Percentiles rank a stretch among this genome's conserved stretches.
phyloP scores from a whole-genome alignment of 2,113 vertebrate genomes.

The Mohoua ochrocephala region DNA sequence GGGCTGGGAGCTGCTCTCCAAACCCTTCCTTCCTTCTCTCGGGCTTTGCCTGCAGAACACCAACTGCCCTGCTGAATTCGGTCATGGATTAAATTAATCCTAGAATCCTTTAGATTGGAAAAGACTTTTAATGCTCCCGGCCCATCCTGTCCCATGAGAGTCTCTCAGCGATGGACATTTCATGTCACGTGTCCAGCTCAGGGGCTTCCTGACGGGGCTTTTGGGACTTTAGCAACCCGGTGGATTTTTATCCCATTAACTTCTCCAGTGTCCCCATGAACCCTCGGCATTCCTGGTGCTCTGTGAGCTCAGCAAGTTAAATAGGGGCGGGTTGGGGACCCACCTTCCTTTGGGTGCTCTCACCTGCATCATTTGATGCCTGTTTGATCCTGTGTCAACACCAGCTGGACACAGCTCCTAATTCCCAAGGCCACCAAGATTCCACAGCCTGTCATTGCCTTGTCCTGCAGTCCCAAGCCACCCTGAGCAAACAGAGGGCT shows the following conservation, averaged over 20 bases:
- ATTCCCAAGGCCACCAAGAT: background rate
- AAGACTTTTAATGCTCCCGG: background rate
- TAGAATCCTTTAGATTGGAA: background rate
- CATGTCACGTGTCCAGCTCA: background rate
- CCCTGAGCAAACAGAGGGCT: background rate
- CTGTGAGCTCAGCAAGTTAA: background rate
- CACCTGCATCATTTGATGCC: accelerated
- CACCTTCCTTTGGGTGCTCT: background rate
- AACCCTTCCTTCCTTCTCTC: background rate
- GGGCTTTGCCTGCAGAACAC: background rate
- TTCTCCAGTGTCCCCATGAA: background rate
- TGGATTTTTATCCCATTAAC: background rate
- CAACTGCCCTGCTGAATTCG: background rate
- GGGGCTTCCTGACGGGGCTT: background rate
- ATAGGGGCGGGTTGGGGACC: accelerated
- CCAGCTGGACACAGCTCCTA: background rate
- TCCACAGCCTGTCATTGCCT: background rate
- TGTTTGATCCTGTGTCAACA: background rate
- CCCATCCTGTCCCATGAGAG: background rate
- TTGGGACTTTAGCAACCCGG: background rate
- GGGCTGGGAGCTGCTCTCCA: background rate
- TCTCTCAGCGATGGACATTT: background rate
- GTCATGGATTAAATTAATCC: background rate
- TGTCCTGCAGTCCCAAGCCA: background rate
- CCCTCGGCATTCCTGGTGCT: background rate